Conservation (phyloP, 2,113 vertebrate species). For the Zeus faber region DNA sequence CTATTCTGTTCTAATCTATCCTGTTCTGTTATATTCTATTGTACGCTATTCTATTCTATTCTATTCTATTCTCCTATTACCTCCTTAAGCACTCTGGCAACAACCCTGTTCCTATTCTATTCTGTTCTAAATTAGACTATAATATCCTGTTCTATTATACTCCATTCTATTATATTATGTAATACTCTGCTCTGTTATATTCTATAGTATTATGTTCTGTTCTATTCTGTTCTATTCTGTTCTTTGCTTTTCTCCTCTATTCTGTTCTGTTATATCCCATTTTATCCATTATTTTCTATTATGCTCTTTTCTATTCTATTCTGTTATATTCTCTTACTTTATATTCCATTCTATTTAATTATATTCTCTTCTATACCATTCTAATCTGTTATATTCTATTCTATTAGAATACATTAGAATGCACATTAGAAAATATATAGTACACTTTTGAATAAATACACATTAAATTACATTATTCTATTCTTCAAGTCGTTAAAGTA, state of each 20-base stretch:
- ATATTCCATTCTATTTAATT: not conserved
- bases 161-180: too few species aligned
- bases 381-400: too few species aligned
- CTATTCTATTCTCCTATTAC: not conserved
- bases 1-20: too few species aligned
- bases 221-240: not conserved
- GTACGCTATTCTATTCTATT: not conserved
- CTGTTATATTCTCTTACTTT: not conserved
- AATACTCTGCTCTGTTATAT: too few species aligned
- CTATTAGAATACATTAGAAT: too few species aligned
- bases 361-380: not conserved
- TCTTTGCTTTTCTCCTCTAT: not conserved
- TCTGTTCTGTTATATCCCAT: not conserved
- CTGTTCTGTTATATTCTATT: not conserved
- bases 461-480: not conserved
- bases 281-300: not conserved
- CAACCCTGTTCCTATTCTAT: too few species aligned
- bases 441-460: too few species aligned
- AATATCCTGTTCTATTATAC: too few species aligned
- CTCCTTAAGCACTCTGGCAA: too few species aligned
- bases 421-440: too few species aligned
- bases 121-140: too few species aligned
- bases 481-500: not conserved
- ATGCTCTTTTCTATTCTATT: not conserved
- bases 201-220: not conserved